Base-by-base conservation (phyloP, 2,888 invertebrate genomes). In the Loripinus fragilis region DNA sequence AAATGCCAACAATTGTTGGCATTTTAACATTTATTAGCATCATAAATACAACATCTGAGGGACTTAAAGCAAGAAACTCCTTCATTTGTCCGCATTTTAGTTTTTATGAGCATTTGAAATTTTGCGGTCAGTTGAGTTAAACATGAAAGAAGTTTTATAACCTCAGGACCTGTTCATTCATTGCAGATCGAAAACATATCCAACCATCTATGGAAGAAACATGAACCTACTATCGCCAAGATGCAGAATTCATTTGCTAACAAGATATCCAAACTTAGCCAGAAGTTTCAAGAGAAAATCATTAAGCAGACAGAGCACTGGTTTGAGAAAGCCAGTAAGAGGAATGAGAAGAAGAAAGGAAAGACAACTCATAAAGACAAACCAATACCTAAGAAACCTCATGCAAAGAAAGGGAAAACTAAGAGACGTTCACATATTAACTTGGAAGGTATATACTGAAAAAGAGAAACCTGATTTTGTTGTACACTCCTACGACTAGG, bases 121-220 rank as follows among this genome's bases (percentile, higher is more conserved):
- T n/a, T n/a, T n/a, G n/a, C n/a, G n/a, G n/a, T n/a, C n/a, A n/a
- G n/a, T n/a, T n/a, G n/a, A n/a, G n/a, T n/a, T n/a, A n/a, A n/a
- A n/a, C n/a, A n/a, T n/a, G n/a, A n/a, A n/a, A n/a, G n/a, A n/a
- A n/a, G n/a, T n/a, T n/a, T n/a, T n/a, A n/a, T n/a, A n/a, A n/a
- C n/a, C n/a, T n/a, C n/a, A n/a, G n/a, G n/a, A n/a, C n/a, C 41
- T 41, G 41, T 50, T 50, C 7, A 8, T 64, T 64, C 5, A 2
- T 33, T n/a, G 25, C 35, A 85, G 72, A 82, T 85, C n/a, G 82
- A 85, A 70, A 85, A 85, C 67, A 38, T 85, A 35, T 85, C 85
- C 1, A 66, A 78, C 28, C 75, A 81, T n/a, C 70, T 85, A 3
- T 85, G 81, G 85, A 78, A 80, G 48, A 80, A 85, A 50, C 80